phyloP scores from a whole-genome alignment of 2,888 invertebrate genomes.

The Metacarcinus magister region DNA sequence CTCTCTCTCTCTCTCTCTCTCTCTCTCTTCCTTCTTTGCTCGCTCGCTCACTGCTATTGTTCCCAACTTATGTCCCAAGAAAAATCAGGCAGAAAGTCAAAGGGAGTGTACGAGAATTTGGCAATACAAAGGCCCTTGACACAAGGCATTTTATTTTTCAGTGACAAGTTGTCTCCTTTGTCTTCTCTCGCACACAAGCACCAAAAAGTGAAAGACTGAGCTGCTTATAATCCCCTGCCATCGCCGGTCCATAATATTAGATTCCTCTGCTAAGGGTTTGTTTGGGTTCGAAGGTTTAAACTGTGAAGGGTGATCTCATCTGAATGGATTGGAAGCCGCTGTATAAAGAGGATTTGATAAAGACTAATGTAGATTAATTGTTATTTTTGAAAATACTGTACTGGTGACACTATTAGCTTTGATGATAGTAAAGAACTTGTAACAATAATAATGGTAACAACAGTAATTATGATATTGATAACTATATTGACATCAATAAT shows the following conservation, averaged over 20 bases:
- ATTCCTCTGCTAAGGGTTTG: neutral
- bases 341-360: no score
- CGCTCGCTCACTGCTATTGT: neutral
- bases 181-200: neutral
- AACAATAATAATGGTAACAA: no score
- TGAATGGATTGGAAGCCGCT: no score
- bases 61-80: neutral
- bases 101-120: neutral
- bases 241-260: neutral
- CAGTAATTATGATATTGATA: no score
- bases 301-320: no score
- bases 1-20: neutral
- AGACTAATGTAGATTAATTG: no score
- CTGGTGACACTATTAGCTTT: no score
- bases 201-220: neutral
- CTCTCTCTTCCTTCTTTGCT: neutral
- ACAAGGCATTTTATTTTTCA: neutral
- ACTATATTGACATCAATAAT: no score
- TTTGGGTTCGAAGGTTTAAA: neutral
- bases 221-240: neutral
- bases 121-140: neutral
- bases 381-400: no score
- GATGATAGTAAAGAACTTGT: no score
- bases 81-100: constrained; percentile 1
- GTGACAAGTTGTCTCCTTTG: neutral